These are phyloP conservation scores for Brotogeris chrysoptera DNA, from an alignment of 2,797 vertebrate genomes.

Conservation along the genomic window DNA sequence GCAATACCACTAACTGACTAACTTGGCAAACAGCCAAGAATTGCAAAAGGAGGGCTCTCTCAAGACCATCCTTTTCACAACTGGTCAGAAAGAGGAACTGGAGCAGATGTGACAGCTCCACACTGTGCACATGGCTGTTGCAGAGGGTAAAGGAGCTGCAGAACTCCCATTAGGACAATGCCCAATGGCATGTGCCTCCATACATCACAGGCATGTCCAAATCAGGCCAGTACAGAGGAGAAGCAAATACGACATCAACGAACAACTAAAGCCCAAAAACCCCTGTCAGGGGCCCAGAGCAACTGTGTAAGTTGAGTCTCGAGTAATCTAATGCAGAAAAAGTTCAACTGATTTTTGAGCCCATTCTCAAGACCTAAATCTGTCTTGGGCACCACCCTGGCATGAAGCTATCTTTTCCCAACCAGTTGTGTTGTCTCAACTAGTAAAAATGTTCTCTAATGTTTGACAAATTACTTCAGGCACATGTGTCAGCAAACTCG, in stretches of 20 bases:
- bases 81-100: background rate
- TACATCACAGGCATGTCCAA: background rate
- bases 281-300: background rate
- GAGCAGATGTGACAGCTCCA: background rate
- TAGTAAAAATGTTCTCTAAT: background rate
- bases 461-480: background rate
- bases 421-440: background rate
- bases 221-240: background rate
- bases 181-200: accelerated
- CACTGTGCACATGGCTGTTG: accelerated
- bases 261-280: background rate
- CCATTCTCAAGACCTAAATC: background rate
- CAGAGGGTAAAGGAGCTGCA: background rate
- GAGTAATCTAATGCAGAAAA: background rate
- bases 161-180: background rate
- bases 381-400: background rate
- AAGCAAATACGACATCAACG: background rate
- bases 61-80: background rate
- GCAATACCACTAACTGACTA: background rate
- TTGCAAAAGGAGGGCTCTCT: background rate
- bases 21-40: background rate
- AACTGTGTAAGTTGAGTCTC: background rate
- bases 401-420: background rate
- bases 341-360: background rate
- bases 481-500: background rate